Evolutionary conservation across 2,888 invertebrate species (phyloP), one percentile per base, ranked within the genome.

Genomic region (Thymelicus sylvestris): DNA sequence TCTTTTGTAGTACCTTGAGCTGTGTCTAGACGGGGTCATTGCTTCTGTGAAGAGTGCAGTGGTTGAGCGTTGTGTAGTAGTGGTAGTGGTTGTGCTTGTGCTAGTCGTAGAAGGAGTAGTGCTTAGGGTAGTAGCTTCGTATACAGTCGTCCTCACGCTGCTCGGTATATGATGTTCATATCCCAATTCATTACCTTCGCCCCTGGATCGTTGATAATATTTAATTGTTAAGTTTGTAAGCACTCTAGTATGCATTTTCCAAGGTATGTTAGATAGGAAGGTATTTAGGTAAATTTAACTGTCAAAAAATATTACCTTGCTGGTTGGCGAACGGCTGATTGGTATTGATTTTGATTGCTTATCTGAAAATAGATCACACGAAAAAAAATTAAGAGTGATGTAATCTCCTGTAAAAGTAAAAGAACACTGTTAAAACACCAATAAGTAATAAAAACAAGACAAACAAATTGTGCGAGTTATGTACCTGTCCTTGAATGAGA

Each of bases 261-360:
- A n/a, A 52, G 38, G 38, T 38, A 65, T 72, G 67, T 61, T 67
- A 67, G 47, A 13, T 39, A 55, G 71, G 69, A 69, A 47, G 67
- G 57, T 55, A 67, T 12, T 19, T 24, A 10, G 59, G 13, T 61
- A 66, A 64, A 65, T 39, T 70, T 75, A 47, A 73, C 68, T 72
- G 65, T 69, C 44, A 57, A 52, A 67, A 77, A 74, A 79, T 84
- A 92, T 95, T 94, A 96, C 96, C 96, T 95, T 77, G 94, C 90
- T 66, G 95, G 94, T 82, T 95, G 95, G 83, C 95, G 95, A 80
- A 94, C 90, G 74, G 96, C 94, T 81, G 96, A 92, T 86, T 95
- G 95, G 81, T 96, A 96, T 78, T 95, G 94, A 81, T 95, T 94
- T 81, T 95, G 96, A 78, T 95, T 96, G 82, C 95, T 96, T 81